phyloP scores from a whole-genome alignment of 2,113 vertebrate species.

The Pangasianodon gigas region DNA sequence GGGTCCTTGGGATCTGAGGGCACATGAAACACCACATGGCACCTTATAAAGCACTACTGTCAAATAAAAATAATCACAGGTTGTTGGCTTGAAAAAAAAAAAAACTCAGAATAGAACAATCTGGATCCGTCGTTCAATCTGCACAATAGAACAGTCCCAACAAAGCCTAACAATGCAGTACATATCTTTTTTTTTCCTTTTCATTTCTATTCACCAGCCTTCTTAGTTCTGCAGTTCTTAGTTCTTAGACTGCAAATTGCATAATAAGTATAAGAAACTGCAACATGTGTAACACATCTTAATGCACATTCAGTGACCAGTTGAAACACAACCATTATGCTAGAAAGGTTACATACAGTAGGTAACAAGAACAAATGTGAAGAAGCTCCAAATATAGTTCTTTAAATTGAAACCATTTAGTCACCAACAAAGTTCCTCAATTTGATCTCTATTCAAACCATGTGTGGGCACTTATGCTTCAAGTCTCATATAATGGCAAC shows the following conservation, averaged over 20 bases:
- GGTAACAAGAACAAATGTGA: background rate
- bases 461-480: background rate
- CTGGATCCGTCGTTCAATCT: too few species aligned
- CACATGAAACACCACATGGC: background rate
- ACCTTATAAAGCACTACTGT: background rate
- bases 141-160: background rate
- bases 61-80: background rate
- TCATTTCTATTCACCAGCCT: background rate
- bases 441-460: background rate
- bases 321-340: background rate
- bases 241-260: background rate
- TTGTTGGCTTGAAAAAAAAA: background rate
- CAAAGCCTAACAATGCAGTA: background rate
- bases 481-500: background rate
- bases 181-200: background rate
- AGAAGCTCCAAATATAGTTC: background rate
- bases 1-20: constrained; percentile 93
- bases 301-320: background rate
- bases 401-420: background rate
- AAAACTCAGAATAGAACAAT: background rate
- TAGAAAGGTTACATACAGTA: background rate
- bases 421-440: background rate
- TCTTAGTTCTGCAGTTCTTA: background rate
- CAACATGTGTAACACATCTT: background rate
- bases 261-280: background rate